phyloP scores from a whole-genome alignment of 2,113 vertebrate species.

The Pomatorhinus ruficollis region DNA sequence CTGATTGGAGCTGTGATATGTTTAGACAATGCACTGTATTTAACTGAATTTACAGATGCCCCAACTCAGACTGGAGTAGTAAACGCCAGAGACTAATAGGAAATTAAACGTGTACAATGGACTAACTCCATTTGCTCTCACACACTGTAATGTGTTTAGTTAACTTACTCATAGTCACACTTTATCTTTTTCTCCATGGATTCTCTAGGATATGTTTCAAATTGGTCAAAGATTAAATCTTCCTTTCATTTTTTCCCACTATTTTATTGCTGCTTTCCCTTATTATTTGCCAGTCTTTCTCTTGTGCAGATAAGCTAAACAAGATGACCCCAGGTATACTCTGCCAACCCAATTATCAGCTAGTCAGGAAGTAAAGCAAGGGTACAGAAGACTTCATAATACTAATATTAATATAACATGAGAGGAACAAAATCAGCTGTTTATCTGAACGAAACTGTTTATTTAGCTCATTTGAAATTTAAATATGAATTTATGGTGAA shows the following conservation, averaged over 20 bases:
- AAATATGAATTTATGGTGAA: slow-evolving; percentile 67
- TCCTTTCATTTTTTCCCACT: slow-evolving; percentile 73
- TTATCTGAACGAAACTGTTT: slow-evolving; percentile 71
- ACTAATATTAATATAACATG: slow-evolving; percentile 77
- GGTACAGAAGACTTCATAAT: slow-evolving; percentile 55
- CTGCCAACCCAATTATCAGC: slow-evolving; percentile 77
- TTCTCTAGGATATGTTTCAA: slow-evolving; percentile 81
- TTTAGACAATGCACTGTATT: slow-evolving; percentile 90
- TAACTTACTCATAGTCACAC: slow-evolving; percentile 81
- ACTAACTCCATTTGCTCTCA: slow-evolving; percentile 82
- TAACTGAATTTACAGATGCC: slow-evolving; percentile 90
- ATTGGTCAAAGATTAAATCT: slow-evolving; percentile 83
- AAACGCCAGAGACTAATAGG: slow-evolving; percentile 84
- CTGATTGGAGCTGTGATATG: slow-evolving; percentile 88
- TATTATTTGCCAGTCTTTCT: slow-evolving; percentile 71
- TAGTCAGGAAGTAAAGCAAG: slow-evolving; percentile 64
- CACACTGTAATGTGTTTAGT: slow-evolving; percentile 79
- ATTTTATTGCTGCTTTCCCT: slow-evolving; percentile 72
- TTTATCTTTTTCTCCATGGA: slow-evolving; percentile 81
- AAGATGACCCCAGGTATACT: slow-evolving; percentile 68
- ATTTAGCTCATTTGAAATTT: slow-evolving; percentile 77
- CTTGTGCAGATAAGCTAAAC: slow-evolving; percentile 73
- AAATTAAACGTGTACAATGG: slow-evolving; percentile 90
- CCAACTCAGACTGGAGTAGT: slow-evolving; percentile 75
- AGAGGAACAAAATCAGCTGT: slow-evolving; percentile 73